These are phyloP conservation scores for Dipodomys spectabilis DNA, from an alignment of 2,113 vertebrate species.

Conservation along the genomic window DNA sequence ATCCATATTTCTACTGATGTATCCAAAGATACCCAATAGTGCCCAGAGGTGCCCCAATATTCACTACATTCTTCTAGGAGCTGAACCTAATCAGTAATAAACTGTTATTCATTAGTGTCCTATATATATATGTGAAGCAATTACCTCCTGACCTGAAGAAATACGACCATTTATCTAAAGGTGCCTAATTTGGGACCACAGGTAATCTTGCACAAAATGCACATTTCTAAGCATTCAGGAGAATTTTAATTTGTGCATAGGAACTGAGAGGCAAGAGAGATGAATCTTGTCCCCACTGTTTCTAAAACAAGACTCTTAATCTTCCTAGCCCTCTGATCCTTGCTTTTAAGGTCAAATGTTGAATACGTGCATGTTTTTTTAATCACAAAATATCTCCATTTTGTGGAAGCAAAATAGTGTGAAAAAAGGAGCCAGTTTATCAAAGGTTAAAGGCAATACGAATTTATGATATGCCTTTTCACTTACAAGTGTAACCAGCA, in stretches of 20 bases:
- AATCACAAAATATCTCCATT: slow-evolving; percentile 4
- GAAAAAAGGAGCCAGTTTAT: slow-evolving; percentile 2
- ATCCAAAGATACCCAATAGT: neutral
- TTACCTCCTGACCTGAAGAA: neutral
- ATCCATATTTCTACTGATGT: neutral
- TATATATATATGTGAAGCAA: neutral
- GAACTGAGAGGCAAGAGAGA: neutral
- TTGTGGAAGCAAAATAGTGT: neutral
- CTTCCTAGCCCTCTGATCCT: neutral
- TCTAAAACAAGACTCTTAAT: neutral
- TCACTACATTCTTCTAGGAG: neutral
- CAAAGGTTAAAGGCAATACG: neutral
- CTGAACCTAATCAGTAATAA: neutral
- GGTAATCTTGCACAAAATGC: neutral
- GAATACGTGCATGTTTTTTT: neutral
- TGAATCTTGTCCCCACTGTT: neutral
- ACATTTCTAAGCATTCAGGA: neutral
- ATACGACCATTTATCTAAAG: neutral
- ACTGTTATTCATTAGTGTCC: neutral
- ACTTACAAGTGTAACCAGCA: neutral
- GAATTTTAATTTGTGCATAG: neutral
- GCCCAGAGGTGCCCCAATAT: neutral
- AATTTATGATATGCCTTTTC: neutral
- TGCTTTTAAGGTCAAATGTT: neutral
- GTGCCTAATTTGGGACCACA: neutral